Evolutionary conservation across 2,888 invertebrate species (phyloP).

Genomic region (Morinoia aosen): DNA sequence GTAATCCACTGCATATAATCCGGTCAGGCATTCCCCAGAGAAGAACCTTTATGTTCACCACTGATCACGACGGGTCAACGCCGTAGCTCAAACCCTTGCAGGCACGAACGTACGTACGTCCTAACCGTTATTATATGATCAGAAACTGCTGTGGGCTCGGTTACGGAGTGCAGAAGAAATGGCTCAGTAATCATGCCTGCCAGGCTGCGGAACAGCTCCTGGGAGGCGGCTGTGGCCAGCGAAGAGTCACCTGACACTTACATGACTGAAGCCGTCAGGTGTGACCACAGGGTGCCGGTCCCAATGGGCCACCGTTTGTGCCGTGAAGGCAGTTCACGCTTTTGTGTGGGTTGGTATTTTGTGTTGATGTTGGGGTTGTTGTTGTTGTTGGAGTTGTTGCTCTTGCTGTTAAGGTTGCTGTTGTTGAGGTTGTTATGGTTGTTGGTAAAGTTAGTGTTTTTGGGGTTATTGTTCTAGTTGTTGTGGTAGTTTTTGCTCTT

Average conservation of each 20-base stretch:
- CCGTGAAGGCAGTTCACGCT: neutral
- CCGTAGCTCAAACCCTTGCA: neutral
- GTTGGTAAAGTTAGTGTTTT: too few species aligned
- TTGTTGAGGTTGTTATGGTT: too few species aligned
- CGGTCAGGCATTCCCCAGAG: neutral
- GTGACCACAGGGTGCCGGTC: neutral
- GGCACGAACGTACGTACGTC: neutral
- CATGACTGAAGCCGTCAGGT: neutral
- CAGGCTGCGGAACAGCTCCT: neutral
- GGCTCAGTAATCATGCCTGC: neutral
- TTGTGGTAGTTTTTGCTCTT: too few species aligned
- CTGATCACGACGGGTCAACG: neutral
- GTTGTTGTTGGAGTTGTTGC: too few species aligned
- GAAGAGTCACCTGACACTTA: neutral
- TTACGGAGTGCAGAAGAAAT: neutral
- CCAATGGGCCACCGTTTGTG: neutral
- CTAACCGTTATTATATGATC: neutral
- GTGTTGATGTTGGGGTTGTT: too few species aligned
- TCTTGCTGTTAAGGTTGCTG: too few species aligned
- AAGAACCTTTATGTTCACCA: neutral
- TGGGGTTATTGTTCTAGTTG: too few species aligned
- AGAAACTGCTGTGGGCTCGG: neutral
- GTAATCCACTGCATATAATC: neutral
- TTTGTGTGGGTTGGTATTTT: neutral
- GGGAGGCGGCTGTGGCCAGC: neutral